Base-by-base conservation (phyloP, 2,888 invertebrate species). In the Nomada fabriciana region DNA sequence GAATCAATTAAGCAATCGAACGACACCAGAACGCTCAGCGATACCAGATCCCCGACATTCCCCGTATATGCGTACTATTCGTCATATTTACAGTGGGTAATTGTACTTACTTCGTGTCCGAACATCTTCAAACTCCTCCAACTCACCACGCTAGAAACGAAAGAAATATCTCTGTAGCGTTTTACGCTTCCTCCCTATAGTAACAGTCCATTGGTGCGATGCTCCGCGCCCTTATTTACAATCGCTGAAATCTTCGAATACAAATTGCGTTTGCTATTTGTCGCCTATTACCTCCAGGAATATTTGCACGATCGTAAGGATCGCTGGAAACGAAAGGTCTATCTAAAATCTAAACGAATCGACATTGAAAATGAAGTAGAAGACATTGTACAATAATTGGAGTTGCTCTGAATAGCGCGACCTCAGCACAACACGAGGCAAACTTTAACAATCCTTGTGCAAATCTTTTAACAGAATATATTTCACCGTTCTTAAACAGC, bases 391-490 rank as follows among this genome's bases (percentile, higher is more conserved):
- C 29, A 36, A 36, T 52, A 1, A n/a, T 67, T 36, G 18, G 11
- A 55, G 5, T 59, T 23, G 20, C 36, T 47, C 9, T 29, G 13
- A 23, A 61, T 43, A 25, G 70, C 50, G 50, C 42, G 55, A 57
- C 15, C 80, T 81, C 80, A 75, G 80, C 80, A 80, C 80, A 80
- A 80, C 76, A 80, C 80, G 76, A 76, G 61, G 52, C 76, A 69
- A 69, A n/a, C 57, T 59, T 59, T 15, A 5, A n/a, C 13, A 53
- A 18, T 25, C 47, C 13, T 47, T 47, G 13, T 47, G 47, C 47
- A 15, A 47, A 47, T 47, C 15, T 2, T 13, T 73, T 23, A 7
- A 5, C 36, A 7, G 36, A 36, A 36, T 36, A 7, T 7, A 36
- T 53, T 52, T n/a, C 47, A 9, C 3, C 10, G n/a, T 53, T 23